phyloP scores from a whole-genome alignment of 2,888 invertebrate species.

The Electrophaes corylata region DNA sequence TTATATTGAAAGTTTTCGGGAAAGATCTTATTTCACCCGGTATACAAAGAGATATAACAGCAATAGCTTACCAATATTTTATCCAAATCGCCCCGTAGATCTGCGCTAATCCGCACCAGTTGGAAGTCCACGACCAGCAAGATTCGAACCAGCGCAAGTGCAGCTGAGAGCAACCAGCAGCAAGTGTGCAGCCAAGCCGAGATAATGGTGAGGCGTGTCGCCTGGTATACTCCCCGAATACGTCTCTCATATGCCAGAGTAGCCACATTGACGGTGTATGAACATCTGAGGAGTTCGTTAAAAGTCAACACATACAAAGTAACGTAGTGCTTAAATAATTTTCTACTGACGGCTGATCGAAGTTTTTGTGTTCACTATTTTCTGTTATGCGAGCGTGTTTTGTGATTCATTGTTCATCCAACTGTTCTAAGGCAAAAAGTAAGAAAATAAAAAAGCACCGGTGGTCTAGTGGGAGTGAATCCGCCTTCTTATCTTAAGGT shows the following conservation, averaged over 20 bases:
- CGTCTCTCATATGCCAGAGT: slow-evolving; percentile 71
- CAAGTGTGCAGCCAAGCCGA: slow-evolving; percentile 75
- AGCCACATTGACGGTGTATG: slow-evolving; percentile 72
- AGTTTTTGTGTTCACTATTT: too few relatives aligned
- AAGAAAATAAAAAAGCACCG: neutral
- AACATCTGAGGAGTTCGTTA: slow-evolving; percentile 39
- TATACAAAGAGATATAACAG: too few relatives aligned
- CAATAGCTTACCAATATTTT: slow-evolving; percentile 67
- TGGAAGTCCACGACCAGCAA: slow-evolving; percentile 72
- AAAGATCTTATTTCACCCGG: too few relatives aligned
- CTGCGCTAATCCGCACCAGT: slow-evolving; percentile 61
- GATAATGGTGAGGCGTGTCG: slow-evolving; percentile 65
- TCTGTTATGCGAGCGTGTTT: too few relatives aligned
- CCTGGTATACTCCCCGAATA: slow-evolving; percentile 75
- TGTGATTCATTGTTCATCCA: too few relatives aligned
- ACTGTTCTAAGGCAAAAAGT: too few relatives aligned
- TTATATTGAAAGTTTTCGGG: too few relatives aligned
- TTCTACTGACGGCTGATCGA: neutral
- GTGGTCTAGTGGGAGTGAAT: too few relatives aligned
- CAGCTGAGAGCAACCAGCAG: slow-evolving; percentile 71
- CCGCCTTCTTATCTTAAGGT: too few relatives aligned
- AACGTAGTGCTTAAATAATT: neutral
- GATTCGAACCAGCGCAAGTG: slow-evolving; percentile 59
- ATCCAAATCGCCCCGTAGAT: slow-evolving; percentile 65
- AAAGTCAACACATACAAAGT: neutral